Percentiles rank a stretch among this genome's conserved stretches.
These are phyloP conservation scores for Tympanoctomys barrerae DNA, from an alignment of 2,797 vertebrate genomes.

Conservation along the genomic window DNA sequence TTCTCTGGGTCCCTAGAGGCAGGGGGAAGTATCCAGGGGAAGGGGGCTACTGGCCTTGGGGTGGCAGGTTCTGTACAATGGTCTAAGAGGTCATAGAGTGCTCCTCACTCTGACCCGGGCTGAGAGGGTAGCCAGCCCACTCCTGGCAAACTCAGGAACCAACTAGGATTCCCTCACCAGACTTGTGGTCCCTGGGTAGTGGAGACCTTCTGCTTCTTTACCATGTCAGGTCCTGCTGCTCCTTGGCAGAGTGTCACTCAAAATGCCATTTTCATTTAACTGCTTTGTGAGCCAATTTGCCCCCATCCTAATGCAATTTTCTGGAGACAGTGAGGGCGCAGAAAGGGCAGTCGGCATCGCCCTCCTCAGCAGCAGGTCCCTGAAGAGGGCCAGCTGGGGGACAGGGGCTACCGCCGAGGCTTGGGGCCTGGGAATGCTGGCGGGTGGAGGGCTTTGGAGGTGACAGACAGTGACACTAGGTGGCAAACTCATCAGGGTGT, in stretches of 20 bases:
- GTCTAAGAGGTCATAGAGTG: background rate
- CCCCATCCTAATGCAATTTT: constrained; percentile 82
- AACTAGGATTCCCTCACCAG: background rate
- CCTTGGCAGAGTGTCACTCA: constrained; percentile 20
- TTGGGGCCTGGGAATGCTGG: background rate
- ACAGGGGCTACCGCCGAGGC: background rate
- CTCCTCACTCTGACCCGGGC: background rate
- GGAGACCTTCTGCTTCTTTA: background rate
- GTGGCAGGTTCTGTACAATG: background rate
- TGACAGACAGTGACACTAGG: background rate
- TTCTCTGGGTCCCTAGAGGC: background rate
- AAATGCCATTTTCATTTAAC: constrained; percentile 82
- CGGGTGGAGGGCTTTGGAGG: background rate
- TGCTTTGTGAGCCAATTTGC: constrained; percentile 82
- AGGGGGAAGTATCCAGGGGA: background rate
- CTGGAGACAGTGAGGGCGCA: constrained; percentile 78
- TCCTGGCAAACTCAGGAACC: background rate
- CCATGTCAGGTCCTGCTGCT: background rate
- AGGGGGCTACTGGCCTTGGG: background rate
- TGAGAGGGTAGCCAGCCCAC: background rate
- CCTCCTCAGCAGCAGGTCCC: constrained; percentile 36
- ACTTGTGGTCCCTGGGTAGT: constrained; percentile 68
- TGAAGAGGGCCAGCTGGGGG: background rate
- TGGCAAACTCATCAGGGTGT: rapidly evolving
- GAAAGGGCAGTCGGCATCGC: constrained; percentile 41